Evolutionary conservation across 2,888 invertebrate genomes (phyloP), one percentile per base, ranked within the genome.

Genomic region (Rhorus exstirpatorius): DNA sequence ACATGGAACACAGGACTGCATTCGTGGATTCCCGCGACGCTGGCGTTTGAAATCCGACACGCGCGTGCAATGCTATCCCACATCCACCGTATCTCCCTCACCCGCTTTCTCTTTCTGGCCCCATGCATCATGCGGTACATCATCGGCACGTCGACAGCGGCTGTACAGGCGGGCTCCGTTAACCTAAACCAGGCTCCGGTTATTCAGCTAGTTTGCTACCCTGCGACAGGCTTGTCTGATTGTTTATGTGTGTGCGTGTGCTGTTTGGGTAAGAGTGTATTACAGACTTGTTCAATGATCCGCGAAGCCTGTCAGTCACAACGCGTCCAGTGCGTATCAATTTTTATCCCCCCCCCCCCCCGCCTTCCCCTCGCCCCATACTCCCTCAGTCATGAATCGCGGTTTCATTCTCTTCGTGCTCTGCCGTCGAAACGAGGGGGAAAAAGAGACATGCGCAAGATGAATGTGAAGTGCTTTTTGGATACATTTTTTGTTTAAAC

Each of bases 1-100:
- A 90, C 88, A 87, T 84, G 84, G 84, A 84, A 86, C 86, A 89
- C 85, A 88, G 88, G 87, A 86, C 84, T 82, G 88, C 89, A 88
- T 87, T 86, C 89, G 84, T 86, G 86, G 84, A 86, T 85, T 87
- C 86, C 86, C 67, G 49, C 84, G 84, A 84, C 83, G 85, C 86
- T 58, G 49, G 65, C 70, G 70, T 89, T 88, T 85, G 88, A 87
- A 90, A 89, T 86, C 88, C 86, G 89, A 90, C 89, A 87, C 87
- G 86, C 87, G 86, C 67, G 61, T 76, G 71, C 75, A 67, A 38
- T 49, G 49, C 63, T 14, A 12, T 6, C 8, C 12, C 24, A n/a
- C 60, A 17, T n/a, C 1, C 0, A 3, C 63, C 3, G 14, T 26
- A 1, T 14, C 2, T 8, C 17, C 2, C 19, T 41, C 14, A 14